phyloP scores from a whole-genome alignment of 1,140 invertebrate species.

The Riptortus pedestris region DNA sequence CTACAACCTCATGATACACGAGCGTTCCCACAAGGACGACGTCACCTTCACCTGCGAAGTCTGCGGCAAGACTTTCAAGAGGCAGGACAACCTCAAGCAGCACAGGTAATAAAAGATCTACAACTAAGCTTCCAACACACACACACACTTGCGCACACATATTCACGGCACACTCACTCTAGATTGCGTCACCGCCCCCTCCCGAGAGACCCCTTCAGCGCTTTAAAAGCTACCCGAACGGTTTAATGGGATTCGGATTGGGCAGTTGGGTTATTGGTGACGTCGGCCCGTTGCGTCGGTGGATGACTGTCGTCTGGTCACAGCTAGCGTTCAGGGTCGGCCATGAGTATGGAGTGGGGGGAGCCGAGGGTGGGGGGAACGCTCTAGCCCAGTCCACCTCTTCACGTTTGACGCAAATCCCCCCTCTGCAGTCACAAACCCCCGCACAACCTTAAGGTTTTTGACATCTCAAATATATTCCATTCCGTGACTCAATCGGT shows the following conservation, averaged over 20 bases:
- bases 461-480: too few relatives aligned
- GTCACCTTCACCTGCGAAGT: constrained; percentile 97
- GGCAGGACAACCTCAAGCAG: constrained; percentile 91
- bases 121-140: not conserved
- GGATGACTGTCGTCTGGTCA: too few relatives aligned
- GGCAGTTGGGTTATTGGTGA: not conserved
- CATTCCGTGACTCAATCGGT: too few relatives aligned
- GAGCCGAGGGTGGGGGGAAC: too few relatives aligned
- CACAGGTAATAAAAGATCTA: constrained; percentile 57
- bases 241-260: not conserved
- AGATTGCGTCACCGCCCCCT: not conserved
- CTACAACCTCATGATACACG: constrained; percentile 99
- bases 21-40: constrained; percentile 95
- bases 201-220: not conserved
- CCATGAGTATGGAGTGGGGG: too few relatives aligned
- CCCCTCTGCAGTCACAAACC: too few relatives aligned
- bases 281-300: too few relatives aligned
- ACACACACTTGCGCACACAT: not conserved
- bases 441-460: too few relatives aligned
- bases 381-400: too few relatives aligned
- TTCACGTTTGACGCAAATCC: too few relatives aligned
- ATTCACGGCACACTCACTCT: not conserved
- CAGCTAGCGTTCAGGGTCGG: too few relatives aligned
- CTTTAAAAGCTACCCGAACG: not conserved
- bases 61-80: constrained; percentile 95